Evolutionary conservation across 2,888 invertebrate species (phyloP), one percentile per base, ranked within the genome.

Genomic region (Acanthacorydalis orientalis): DNA sequence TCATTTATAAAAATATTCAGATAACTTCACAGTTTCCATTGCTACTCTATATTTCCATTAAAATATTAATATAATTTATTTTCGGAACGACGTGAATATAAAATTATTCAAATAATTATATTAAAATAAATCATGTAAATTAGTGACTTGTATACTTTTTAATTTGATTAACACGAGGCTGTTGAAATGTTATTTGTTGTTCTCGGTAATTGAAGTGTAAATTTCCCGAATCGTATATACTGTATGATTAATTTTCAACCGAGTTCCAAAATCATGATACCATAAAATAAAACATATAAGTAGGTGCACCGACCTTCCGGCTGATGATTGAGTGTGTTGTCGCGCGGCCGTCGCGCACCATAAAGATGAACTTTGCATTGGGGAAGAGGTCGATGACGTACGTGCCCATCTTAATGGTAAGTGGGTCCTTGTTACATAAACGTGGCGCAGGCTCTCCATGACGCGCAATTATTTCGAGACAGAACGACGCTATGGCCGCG

Each of bases 321-420:
- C 89, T 86, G 62, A 98, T 96, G 64, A 98, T 95, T 53, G 96
- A 97, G 72, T 98, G 96, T 51, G 96, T 96, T 23, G 96, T 95
- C 51, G 97, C 98, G 53, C 98, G 79, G 31, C 97, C 97, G 67
- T 98, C 98, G 53, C 98, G 82, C 57, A 97, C 83, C 93, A 97
- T 95, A 68, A 97, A 89, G 57, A 98, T 75, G 69, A 95, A 98
- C 70, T 96, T 96, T 50, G 95, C 86, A 64, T 93, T 92, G 42
- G 98, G 97, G 70, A 98, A 99, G 51, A 98, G 74, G 63, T 90
- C 86, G 53, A 88, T 78, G 57, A 99, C 83, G 67, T 91, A 97
- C 47, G 85, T 82, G 61, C 93, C 93, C 77, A 93, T 93, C 71
- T 96, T 96, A 56, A 98, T 77, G 49, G 95, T 95, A 55, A 98